Evolutionary conservation across 2,797 vertebrate genomes (phyloP).

Genomic region (Halcyon badia): DNA sequence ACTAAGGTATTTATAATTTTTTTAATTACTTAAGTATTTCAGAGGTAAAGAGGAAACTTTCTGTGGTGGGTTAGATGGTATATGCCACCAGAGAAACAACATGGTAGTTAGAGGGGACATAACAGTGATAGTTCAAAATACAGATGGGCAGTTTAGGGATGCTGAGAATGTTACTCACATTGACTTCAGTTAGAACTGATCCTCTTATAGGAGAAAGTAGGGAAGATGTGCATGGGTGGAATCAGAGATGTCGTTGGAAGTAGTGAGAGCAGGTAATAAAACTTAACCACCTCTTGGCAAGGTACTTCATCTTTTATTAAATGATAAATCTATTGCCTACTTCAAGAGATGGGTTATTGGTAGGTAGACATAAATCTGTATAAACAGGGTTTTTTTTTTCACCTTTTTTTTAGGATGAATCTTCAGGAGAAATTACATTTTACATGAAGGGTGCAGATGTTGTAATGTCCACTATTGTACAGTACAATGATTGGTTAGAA

Average conservation of each 20-base stretch:
- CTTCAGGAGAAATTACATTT: constrained; percentile 94
- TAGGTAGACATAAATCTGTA: not conserved
- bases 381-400: rapidly evolving
- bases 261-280: not conserved
- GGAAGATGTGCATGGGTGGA: not conserved
- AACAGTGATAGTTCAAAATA: not conserved
- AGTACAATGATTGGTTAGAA: constrained; percentile 98
- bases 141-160: not conserved
- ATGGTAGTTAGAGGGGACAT: not conserved
- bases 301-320: not conserved
- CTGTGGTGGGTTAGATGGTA: not conserved
- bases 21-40: not conserved
- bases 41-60: not conserved
- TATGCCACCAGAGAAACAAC: not conserved
- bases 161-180: not conserved
- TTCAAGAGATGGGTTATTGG: not conserved
- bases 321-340: not conserved
- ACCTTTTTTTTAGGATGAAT: constrained; percentile 86
- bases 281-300: not conserved
- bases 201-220: not conserved
- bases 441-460: constrained; percentile 98
- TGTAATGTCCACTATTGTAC: constrained; percentile 95
- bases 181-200: not conserved
- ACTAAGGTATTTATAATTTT: not conserved
- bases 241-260: not conserved